A percentile compares a stretch with the other conserved stretches of the same genome.
phyloP scores from a whole-genome alignment of 2,888 invertebrate genomes.

The Endotricha flammealis region DNA sequence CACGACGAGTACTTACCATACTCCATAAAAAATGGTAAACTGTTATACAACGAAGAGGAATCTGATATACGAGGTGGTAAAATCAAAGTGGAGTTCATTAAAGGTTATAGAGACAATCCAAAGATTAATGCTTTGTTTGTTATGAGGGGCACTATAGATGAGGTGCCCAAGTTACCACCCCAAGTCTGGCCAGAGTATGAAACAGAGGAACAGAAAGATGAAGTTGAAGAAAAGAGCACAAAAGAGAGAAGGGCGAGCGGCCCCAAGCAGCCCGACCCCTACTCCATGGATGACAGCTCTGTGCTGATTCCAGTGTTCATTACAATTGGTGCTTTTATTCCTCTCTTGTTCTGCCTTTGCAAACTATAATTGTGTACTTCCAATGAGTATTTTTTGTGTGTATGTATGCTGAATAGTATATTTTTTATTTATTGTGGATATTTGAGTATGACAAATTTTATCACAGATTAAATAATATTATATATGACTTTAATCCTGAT shows the following conservation, averaged over 20 bases:
- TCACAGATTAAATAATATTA: conserved; percentile 8
- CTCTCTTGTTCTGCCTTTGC: conserved; percentile 95
- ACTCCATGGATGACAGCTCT: conserved; percentile 89
- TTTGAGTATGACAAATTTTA: conserved; percentile 8
- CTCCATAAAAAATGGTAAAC: conserved; percentile 86
- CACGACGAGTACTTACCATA: conserved; percentile 97
- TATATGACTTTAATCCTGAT: conserved; percentile 8
- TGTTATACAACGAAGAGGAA: conserved; percentile 90
- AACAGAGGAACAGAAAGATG: conserved; percentile 64
- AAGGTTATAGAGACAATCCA: conserved; percentile 96
- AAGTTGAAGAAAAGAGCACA: conserved; percentile 82
- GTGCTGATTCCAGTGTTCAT: conserved; percentile 95
- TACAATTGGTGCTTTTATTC: conserved; percentile 96
- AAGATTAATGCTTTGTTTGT: conserved; percentile 98
- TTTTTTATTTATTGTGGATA: conserved; percentile 29
- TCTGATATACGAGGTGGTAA: conserved; percentile 90
- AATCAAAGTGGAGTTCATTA: conserved; percentile 93
- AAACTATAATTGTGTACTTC: conserved; percentile 84
- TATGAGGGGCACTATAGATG: conserved; percentile 89
- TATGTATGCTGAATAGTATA: conserved; percentile 33
- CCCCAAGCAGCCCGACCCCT: conserved; percentile 94
- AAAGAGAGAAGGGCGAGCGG: conserved; percentile 88
- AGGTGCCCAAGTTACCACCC: conserved; percentile 88
- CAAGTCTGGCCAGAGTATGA: conserved; percentile 82
- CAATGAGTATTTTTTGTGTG: conserved; percentile 29